These are phyloP conservation scores for Nycticebus coucang DNA, from an alignment of 2,113 vertebrate genomes.

Conservation along the genomic window DNA sequence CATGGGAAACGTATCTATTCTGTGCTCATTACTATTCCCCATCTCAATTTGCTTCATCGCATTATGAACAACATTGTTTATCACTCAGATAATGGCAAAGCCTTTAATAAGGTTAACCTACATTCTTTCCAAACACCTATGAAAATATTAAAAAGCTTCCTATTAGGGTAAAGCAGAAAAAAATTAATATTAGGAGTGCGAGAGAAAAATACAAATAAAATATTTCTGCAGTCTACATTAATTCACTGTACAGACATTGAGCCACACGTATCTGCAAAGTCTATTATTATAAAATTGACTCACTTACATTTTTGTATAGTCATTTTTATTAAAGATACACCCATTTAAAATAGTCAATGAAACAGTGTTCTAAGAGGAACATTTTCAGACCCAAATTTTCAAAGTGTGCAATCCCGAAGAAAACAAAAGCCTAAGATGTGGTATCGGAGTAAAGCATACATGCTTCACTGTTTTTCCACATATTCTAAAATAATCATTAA, in stretches of 20 bases:
- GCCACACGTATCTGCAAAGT: neutral
- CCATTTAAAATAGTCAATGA: neutral
- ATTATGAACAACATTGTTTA: neutral
- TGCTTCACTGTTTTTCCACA: neutral
- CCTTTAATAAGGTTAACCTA: constrained; percentile 9
- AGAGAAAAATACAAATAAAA: constrained; percentile 3
- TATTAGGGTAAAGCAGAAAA: neutral
- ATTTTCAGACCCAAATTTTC: neutral
- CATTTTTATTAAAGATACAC: neutral
- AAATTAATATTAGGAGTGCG: neutral
- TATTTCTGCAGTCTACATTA: neutral
- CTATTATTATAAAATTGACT: neutral
- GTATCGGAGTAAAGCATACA: neutral
- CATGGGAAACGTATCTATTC: neutral
- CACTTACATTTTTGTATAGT: neutral
- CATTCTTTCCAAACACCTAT: neutral
- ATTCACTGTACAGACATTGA: neutral
- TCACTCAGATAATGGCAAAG: neutral
- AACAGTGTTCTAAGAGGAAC: neutral
- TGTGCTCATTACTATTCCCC: neutral
- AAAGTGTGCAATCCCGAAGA: neutral
- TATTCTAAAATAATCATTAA: constrained; percentile 15
- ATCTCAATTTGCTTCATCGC: neutral
- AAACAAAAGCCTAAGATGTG: neutral
- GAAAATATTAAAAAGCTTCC: neutral